Percentiles rank a stretch among this genome's conserved stretches.
Evolutionary conservation across 2,888 invertebrate species (phyloP).

Genomic region (Scaeva pyrastri): DNA sequence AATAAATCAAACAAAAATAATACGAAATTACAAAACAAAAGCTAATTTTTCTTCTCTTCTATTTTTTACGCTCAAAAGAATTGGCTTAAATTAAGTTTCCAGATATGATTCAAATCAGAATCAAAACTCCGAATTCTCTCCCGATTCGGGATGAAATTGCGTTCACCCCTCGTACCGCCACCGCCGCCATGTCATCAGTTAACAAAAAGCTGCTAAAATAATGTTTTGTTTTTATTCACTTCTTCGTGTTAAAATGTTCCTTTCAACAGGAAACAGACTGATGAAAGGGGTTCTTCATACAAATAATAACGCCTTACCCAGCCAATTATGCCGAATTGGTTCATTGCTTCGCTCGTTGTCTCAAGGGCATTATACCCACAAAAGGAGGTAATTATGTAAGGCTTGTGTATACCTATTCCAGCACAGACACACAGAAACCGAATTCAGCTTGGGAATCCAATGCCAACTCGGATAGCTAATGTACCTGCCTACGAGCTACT

Average conservation of each 20-base stretch:
- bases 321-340: constrained; percentile 38
- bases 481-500: neutral
- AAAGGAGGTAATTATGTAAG: constrained; percentile 40
- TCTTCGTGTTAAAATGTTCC: constrained; percentile 19
- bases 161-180: neutral
- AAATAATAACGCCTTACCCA: constrained; percentile 21
- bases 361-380: constrained; percentile 40
- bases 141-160: neutral
- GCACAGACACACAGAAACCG: too few species aligned
- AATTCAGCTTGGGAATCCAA: constrained; percentile 3
- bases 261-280: constrained; percentile 28
- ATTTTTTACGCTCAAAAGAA: neutral
- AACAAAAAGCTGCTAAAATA: neutral
- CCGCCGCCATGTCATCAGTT: neutral
- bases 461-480: constrained; percentile 5
- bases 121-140: neutral
- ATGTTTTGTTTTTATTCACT: constrained; percentile 6
- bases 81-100: neutral
- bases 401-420: neutral
- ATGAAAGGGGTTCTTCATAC: constrained; percentile 27
- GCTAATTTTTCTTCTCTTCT: neutral
- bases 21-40: neutral
- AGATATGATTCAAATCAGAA: constrained; percentile 12
- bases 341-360: constrained; percentile 37
- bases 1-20: too few species aligned